Conservation (phyloP, 64 coral and sea anemone genomes). For the Anthopleura sola region DNA sequence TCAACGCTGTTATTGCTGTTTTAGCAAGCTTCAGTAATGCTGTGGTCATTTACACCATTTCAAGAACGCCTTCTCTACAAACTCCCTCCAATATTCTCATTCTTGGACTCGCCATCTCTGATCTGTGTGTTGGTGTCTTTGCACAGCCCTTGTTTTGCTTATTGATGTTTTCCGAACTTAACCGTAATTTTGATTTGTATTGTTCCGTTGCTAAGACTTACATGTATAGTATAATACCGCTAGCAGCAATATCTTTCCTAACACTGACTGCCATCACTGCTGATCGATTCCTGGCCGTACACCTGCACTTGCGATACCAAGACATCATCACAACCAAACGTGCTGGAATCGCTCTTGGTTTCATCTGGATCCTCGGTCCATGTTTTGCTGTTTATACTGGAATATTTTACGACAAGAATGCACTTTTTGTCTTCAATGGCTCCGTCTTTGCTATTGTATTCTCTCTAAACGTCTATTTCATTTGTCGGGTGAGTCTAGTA, state of each 20-base stretch:
- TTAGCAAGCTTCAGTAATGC: background rate
- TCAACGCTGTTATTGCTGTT: no score
- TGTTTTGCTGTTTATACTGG: background rate
- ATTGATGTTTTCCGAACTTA: background rate
- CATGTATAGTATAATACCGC: background rate
- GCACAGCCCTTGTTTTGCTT: background rate
- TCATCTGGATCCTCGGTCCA: background rate
- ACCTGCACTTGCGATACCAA: background rate
- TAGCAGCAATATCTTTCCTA: background rate
- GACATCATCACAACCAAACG: background rate
- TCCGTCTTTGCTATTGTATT: background rate
- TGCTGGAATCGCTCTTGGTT: background rate
- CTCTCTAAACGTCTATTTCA: background rate
- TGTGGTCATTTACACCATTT: no score
- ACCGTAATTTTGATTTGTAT: background rate
- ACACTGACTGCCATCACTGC: background rate
- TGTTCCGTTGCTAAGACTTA: background rate
- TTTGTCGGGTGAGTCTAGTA: background rate
- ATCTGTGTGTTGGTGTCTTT: no score
- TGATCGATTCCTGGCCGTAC: slow-evolving; percentile 1
- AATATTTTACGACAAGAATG: background rate
- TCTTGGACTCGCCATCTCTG: no score
- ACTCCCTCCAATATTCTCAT: no score
- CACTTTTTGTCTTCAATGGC: background rate
- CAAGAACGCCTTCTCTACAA: no score